These are phyloP conservation scores for Parambassis ranga DNA, from an alignment of 2,797 vertebrate species.

Conservation along the genomic window DNA sequence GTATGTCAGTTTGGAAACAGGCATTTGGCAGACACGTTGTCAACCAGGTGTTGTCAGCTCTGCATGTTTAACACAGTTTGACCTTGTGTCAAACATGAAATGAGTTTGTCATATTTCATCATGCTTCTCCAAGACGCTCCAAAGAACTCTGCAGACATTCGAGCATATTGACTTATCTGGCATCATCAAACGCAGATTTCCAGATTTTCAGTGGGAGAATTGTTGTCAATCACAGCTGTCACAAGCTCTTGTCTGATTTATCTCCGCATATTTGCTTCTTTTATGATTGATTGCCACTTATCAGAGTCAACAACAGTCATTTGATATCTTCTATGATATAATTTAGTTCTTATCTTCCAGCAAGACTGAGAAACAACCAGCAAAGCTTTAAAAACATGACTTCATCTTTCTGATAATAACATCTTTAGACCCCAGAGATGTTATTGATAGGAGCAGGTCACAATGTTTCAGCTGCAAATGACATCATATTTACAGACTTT, in stretches of 20 bases:
- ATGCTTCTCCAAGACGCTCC: conserved; percentile 23
- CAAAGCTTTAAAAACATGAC: not conserved
- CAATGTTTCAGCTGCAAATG: conserved; percentile 41
- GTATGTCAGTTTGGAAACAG: not conserved
- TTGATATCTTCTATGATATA: not conserved
- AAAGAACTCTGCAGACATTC: conserved; percentile 34
- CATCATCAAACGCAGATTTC: conserved; percentile 48
- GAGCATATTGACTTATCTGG: conserved; percentile 2
- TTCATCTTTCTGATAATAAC: conserved; percentile 9
- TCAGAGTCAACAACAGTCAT: not conserved
- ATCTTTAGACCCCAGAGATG: not conserved
- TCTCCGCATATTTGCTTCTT: not conserved
- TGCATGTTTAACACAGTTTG: conserved; percentile 42
- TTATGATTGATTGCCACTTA: not conserved
- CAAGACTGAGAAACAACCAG: not conserved
- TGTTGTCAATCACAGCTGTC: conserved; percentile 65
- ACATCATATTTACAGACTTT: conserved; percentile 25
- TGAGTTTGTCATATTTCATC: conserved; percentile 34
- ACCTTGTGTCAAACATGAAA: conserved; percentile 43
- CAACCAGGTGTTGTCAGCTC: conserved; percentile 20
- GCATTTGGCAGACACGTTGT: not conserved
- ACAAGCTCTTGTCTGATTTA: conserved; percentile 4
- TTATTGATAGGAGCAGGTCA: conserved; percentile 16
- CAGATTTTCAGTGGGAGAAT: conserved; percentile 15
- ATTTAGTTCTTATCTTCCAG: not conserved